Evolutionary conservation across 2,888 invertebrate genomes (phyloP), one percentile per base, ranked within the genome.

Genomic region (Sicus ferrugineus): DNA sequence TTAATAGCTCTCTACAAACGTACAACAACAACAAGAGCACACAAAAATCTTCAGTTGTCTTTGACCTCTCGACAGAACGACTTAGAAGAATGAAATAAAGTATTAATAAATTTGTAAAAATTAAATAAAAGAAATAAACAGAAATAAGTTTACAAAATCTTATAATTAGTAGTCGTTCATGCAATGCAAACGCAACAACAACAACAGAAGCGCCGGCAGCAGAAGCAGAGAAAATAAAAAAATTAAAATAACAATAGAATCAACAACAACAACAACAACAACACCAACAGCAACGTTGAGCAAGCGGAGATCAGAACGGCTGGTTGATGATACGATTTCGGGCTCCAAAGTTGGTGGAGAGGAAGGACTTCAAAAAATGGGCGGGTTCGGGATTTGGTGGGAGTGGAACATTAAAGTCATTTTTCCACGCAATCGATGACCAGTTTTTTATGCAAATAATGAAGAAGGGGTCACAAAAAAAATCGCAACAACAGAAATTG

Each of bases 101-200:
- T 3, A n/a, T 46, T n/a, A 46, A 46, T 46, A 46, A 46, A 46
- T 9, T 9, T 3, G 19, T 14, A 56, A 58, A 67, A 59, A 19
- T 16, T 16, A 46, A 58, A 11, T 11, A 31, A 11, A 67, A 59
- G 26, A 52, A 62, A 54, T 26, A 3, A 23, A 26, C n/a, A 7
- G n/a, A 62, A 62, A 46, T 7, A 2, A 38, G 14, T 11, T 21
- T 30, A 30, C 11, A 11, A 74, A 71, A 73, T 70, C 75, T 75
- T 77, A 75, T 77, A 83, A 82, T 82, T 81, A 81, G 81, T 73
- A 76, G 76, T 79, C 83, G 79, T 75, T 82, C 81, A 83, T 83
- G 83, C 80, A 81, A 50, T n/a, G 48, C 31, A 48, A 58, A 50
- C 31, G 23, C 19, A 50, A 58, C 21, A 28, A n/a, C 26, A 64